Evolutionary conservation across 2,888 invertebrate genomes (phyloP), one percentile per base, ranked within the genome.

Genomic region (Melieria crassipennis): DNA sequence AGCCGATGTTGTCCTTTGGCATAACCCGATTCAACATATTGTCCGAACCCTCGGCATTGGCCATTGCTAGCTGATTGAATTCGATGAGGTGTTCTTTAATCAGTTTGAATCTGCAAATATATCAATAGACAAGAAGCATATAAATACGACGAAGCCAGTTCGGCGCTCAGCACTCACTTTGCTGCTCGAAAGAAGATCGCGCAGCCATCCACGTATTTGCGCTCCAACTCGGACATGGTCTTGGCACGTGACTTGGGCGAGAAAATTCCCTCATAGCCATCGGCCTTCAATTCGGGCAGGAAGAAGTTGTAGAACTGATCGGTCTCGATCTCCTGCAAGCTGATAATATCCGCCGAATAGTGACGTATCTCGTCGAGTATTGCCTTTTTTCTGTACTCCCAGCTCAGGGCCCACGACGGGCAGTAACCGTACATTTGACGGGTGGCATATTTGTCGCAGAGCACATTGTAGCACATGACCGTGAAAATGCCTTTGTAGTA

Each of bases 391-490:
- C 99, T 90, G 89, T 99, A 99, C 83, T 98, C 97, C 99, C 99
- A 99, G 86, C 94, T 94, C 73, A 99, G 91, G 68, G 99, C 99
- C 99, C 99, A 99, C 80, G 96, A 94, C 42, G 99, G 99, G 87
- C 99, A 99, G 89, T 99, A 99, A 80, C 97, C 98, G 89, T 99
- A 99, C 94, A 98, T 96, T 88, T 98, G 97, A 81, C 98, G 89
- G 68, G 99, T 99, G 75, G 99, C 99, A 87, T 98, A 99, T 89
- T 98, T 98, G 90, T 99, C 98, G 89, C 99, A 98, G 79, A 99
- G 90, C 78, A 99, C 98, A 89, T 99, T 99, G 91, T 99, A 99
- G 88, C 99, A 99, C 96, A 99, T 97, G 82, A 99, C 98, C 79
- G 99, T 98, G 89, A 99, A 98, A 87, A 97, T 94, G 89, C 96